phyloP scores from a whole-genome alignment of 2,888 invertebrate species.

The Trissolcus brochymenae region DNA sequence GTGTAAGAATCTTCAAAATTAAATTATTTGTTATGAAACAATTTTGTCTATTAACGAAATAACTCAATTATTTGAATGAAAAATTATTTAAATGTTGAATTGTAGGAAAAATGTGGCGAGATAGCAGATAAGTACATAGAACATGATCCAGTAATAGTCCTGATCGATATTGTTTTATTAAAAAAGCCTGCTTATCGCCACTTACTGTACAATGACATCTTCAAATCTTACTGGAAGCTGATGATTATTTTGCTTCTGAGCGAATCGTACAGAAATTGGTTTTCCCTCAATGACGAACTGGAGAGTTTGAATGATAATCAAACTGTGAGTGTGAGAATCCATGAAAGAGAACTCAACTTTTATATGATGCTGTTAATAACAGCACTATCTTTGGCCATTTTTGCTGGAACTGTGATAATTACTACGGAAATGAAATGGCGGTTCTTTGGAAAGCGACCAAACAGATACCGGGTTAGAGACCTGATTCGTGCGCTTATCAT shows the following conservation, averaged over 20 bases:
- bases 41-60: not conserved
- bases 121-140: slow-evolving; percentile 94
- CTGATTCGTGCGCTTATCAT: slow-evolving; percentile 68
- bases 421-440: slow-evolving; percentile 70
- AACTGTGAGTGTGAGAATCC: slow-evolving; percentile 9
- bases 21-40: not conserved
- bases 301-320: slow-evolving; percentile 30
- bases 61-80: slow-evolving; percentile 4
- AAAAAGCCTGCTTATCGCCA: slow-evolving; percentile 90
- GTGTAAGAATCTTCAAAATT: slow-evolving; percentile 78
- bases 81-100: slow-evolving; percentile 52
- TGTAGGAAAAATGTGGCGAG: slow-evolving; percentile 85
- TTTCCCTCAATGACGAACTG: slow-evolving; percentile 53
- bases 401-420: slow-evolving; percentile 63
- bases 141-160: slow-evolving; percentile 91
- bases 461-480: slow-evolving; percentile 64
- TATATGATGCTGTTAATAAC: slow-evolving; percentile 69
- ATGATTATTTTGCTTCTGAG: slow-evolving; percentile 86
- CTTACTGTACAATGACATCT: slow-evolving; percentile 87
- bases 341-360: slow-evolving; percentile 69
- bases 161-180: slow-evolving; percentile 89
- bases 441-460: slow-evolving; percentile 59
- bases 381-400: slow-evolving; percentile 65
- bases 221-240: slow-evolving; percentile 88
- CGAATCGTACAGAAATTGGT: slow-evolving; percentile 88